Percentiles rank a stretch among this genome's conserved stretches.
Evolutionary conservation across 1,140 invertebrate species (phyloP).

Genomic region (Drosophila nigrodunni): DNA sequence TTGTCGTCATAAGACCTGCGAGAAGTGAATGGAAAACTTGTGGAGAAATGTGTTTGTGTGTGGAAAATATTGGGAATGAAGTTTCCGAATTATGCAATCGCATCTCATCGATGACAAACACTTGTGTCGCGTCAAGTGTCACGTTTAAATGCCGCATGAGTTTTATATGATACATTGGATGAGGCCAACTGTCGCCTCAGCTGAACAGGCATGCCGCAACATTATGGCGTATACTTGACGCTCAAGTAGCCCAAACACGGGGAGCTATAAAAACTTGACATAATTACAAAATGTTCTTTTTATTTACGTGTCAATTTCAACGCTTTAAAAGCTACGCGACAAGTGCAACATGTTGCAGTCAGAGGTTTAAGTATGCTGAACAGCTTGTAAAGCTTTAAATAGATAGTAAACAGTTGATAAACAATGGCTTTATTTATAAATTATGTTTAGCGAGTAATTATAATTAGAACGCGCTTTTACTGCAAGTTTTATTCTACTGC

Average conservation of each 20-base stretch:
- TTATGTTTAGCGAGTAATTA: too few species aligned
- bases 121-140: conserved; percentile 49
- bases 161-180: conserved; percentile 70
- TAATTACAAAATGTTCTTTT: conserved; percentile 61
- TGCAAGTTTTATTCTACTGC: too few species aligned
- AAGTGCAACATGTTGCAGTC: not conserved
- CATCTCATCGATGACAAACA: conserved; percentile 1
- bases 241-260: not conserved
- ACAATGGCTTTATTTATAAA: too few species aligned
- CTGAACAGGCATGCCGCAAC: not conserved
- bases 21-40: not conserved
- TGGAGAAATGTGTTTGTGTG: conserved; percentile 15
- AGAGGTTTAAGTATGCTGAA: too few species aligned
- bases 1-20: conserved; percentile 18
- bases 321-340: conserved; percentile 25
- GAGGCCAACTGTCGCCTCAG: conserved; percentile 41
- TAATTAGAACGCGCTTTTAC: too few species aligned
- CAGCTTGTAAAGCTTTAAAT: too few species aligned
- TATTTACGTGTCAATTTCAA: conserved; percentile 41
- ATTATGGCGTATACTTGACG: not conserved
- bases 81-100: conserved; percentile 57
- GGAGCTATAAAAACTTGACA: conserved; percentile 45
- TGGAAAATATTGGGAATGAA: conserved; percentile 48
- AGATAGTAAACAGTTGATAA: too few species aligned
- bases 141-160: conserved; percentile 67